phyloP scores from a whole-genome alignment of 2,113 vertebrate genomes.

The Hypanus sabinus region DNA sequence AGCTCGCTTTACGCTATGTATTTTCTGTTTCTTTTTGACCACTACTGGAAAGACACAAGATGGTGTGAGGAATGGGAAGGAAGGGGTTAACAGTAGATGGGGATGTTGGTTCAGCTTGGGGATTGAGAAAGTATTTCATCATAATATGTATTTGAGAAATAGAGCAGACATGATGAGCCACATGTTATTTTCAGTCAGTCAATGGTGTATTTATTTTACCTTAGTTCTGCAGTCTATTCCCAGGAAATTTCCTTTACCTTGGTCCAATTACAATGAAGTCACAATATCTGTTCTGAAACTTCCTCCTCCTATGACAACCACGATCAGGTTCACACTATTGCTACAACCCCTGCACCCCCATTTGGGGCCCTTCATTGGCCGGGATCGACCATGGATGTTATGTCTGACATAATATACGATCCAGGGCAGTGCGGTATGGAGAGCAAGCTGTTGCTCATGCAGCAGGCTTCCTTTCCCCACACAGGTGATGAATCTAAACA shows the following conservation, averaged over 20 bases:
- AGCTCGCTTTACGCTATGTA: not conserved
- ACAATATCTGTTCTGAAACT: not conserved
- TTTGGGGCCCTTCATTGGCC: no score
- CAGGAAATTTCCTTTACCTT: not conserved
- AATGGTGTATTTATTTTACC: not conserved
- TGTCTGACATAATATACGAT: no score
- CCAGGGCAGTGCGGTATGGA: no score
- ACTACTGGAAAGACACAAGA: not conserved
- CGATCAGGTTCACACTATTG: not conserved
- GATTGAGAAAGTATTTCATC: no score
- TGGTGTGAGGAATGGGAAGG: not conserved
- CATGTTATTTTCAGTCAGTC: not conserved
- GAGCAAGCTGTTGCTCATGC: no score
- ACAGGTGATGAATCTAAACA: no score
- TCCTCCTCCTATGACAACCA: not conserved
- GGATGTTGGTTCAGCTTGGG: not conserved
- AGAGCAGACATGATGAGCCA: not conserved
- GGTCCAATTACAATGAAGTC: not conserved
- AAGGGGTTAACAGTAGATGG: not conserved
- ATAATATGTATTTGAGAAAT: no score
- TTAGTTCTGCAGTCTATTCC: not conserved
- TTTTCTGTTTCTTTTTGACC: not conserved
- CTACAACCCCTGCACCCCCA: not conserved
- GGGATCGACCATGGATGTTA: no score
- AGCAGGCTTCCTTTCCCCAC: no score